Evolutionary conservation across 2,888 invertebrate genomes (phyloP), one percentile per base, ranked within the genome.

Genomic region (Pyrocoelia pectoralis): DNA sequence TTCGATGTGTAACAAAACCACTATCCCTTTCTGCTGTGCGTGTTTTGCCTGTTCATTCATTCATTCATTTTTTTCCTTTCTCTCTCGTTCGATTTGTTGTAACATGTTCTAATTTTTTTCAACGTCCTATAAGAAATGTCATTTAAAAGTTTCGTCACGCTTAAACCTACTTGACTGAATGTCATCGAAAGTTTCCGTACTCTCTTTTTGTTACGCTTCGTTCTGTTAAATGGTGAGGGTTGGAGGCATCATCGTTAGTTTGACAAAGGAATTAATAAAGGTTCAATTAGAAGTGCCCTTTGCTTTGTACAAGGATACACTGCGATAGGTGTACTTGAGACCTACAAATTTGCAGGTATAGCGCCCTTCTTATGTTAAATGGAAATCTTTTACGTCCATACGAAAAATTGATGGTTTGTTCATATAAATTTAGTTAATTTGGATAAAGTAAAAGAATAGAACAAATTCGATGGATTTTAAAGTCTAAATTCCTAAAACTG

Each of bases 51-150:
- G 8, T 33, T 52, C 29, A 13, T 58, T 59, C 59, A 53, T 59
- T 59, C 59, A 59, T 59, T 29, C 43, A 53, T 17, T 29, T 59
- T 52, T 51, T 43, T 43, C 6, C 15, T 8, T 8, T 9, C 8
- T 46, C 15, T 46, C 6, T 6, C 17, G 2, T 46, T 15, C 46
- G 10, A 15, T 14, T 12, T 13, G 46, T 46, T 46, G 17, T 18
- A 33, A 6, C 33, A n/a, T 33, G 2, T 33, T 33, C n/a, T 33
- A 33, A 2, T n/a, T 2, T 2, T 33, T 4, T 33, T 8, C 3
- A 33, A 33, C n/a, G 2, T 33, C 8, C n/a, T n/a, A n/a, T n/a
- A n/a, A n/a, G 33, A 3, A 33, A 6, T 6, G 2, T 33, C n/a
- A 10, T 3, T 33, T 33, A 33, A n/a, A n/a, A 33, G 33, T 33